phyloP scores from a whole-genome alignment of 1,140 invertebrate species.

The Diuraphis noxia region DNA sequence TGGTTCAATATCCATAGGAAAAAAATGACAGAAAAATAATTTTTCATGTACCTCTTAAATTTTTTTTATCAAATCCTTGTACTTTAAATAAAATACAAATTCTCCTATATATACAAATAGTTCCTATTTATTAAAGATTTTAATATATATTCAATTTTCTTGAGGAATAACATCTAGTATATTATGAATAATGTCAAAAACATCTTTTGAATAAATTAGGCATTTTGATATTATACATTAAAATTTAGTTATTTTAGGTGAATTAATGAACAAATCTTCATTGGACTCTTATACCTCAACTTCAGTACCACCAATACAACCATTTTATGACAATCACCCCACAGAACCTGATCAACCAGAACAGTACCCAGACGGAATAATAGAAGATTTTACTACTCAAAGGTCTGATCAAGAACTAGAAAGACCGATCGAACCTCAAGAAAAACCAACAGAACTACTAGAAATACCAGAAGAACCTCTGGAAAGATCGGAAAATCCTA shows the following conservation, averaged over 20 bases:
- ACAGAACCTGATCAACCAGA: neutral
- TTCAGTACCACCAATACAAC: neutral
- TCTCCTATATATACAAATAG: no score
- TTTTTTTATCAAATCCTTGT: no score
- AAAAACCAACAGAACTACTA: constrained; percentile 46
- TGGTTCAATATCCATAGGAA: no score
- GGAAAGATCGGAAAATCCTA: constrained; percentile 50
- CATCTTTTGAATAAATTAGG: neutral
- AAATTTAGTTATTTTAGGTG: neutral
- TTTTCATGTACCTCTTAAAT: no score
- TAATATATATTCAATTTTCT: neutral
- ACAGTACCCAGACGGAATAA: neutral
- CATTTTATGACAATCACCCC: neutral
- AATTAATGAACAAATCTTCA: neutral
- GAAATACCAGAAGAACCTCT: constrained; percentile 28
- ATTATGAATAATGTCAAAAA: neutral
- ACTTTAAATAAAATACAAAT: no score
- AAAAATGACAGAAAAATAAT: no score
- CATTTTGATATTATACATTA: neutral
- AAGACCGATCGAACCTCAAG: neutral
- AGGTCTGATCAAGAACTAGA: neutral
- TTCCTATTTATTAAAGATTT: no score
- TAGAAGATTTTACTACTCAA: neutral
- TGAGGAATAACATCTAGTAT: neutral
- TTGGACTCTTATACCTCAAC: neutral